These are phyloP conservation scores for Sycobia sp. DNA, from an alignment of 1,140 invertebrate species.

Conservation along the genomic window DNA sequence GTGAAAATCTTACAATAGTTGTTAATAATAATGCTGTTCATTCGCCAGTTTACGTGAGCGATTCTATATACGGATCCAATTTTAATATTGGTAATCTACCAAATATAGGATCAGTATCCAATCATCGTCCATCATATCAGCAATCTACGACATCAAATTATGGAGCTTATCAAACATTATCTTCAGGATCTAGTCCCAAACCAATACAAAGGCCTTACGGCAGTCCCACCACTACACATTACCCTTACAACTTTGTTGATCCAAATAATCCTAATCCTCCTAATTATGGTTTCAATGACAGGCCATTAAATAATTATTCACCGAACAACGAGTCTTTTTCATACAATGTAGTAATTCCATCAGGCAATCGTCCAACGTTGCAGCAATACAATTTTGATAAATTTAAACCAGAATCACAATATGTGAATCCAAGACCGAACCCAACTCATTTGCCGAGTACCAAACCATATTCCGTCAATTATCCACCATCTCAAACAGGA, in stretches of 20 bases:
- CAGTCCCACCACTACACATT: conserved; percentile 28
- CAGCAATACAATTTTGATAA: neutral
- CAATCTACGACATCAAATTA: neutral
- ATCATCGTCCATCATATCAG: neutral
- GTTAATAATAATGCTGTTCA: conserved; percentile 56
- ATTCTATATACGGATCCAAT: conserved; percentile 47
- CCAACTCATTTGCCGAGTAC: neutral
- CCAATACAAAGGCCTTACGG: conserved; percentile 37
- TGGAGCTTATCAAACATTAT: too few species aligned
- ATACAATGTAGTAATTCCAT: conserved; percentile 4
- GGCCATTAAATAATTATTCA: conserved; percentile 37
- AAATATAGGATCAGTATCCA: neutral
- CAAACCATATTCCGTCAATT: neutral
- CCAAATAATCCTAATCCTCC: conserved; percentile 54
- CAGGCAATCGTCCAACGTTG: neutral
- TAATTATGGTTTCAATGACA: conserved; percentile 42
- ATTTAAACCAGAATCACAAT: neutral
- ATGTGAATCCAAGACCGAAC: neutral
- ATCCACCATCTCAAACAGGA: neutral
- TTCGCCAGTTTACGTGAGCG: conserved; percentile 51
- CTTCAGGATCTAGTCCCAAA: neutral
- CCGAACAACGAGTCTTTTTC: conserved; percentile 42
- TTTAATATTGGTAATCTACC: conserved; percentile 32
- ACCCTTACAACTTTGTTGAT: conserved; percentile 47
- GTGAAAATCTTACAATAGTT: conserved; percentile 52